Conservation (phyloP, 2,113 vertebrate genomes). For the Centropus bengalensis region DNA sequence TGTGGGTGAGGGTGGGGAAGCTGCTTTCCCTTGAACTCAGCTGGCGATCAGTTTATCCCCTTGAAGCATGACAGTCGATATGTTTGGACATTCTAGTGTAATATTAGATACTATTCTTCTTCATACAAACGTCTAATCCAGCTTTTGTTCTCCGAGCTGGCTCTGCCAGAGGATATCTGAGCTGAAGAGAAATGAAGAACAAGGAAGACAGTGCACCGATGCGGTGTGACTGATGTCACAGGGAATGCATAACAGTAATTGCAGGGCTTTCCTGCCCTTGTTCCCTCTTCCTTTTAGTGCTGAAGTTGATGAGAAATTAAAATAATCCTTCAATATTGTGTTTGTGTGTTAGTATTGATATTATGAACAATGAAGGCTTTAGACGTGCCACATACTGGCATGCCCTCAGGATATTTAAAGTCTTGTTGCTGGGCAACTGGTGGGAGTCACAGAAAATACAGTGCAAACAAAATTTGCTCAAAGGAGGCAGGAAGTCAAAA, state of each 20-base stretch:
- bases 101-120: constrained; percentile 15
- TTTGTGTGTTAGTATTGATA: constrained; percentile 17
- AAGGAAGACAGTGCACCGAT: not conserved
- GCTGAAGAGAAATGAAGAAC: not conserved
- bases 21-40: not conserved
- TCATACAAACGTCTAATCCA: not conserved
- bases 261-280: not conserved
- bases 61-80: not conserved
- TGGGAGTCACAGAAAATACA: not conserved
- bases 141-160: constrained; percentile 17
- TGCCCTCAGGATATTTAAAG: not conserved
- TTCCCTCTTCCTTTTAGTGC: constrained; percentile 16
- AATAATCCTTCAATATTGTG: not conserved
- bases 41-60: not conserved
- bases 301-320: not conserved
- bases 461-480: not conserved
- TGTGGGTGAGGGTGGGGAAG: not conserved
- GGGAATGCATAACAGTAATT: not conserved
- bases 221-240: not conserved
- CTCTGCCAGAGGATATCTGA: constrained; percentile 10
- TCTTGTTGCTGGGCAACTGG: not conserved
- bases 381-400: constrained; percentile 21
- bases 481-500: not conserved
- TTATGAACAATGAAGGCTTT: not conserved
- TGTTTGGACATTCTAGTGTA: not conserved